A percentile compares a stretch with the other conserved stretches of the same genome.
Evolutionary conservation across 2,113 vertebrate genomes (phyloP).

Genomic region (Semicossyphus pulcher): DNA sequence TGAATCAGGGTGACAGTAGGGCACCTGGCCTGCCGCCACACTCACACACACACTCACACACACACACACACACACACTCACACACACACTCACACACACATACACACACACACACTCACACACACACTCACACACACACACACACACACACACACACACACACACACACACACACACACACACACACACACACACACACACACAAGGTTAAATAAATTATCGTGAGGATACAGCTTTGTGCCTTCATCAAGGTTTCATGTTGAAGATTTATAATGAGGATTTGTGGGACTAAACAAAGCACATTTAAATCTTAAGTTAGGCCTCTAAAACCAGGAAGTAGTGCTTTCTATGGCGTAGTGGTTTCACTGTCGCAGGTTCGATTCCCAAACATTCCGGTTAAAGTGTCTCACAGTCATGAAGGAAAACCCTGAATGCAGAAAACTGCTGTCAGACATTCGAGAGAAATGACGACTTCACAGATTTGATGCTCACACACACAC

Average conservation of each 20-base stretch:
- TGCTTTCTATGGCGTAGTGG: no score
- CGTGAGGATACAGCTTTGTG: not conserved
- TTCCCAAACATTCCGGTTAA: no score
- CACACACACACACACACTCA: not conserved
- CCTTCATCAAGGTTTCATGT: not conserved
- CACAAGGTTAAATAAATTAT: constrained; percentile 46
- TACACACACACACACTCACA: not conserved
- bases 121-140: not conserved
- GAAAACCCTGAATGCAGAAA: not conserved
- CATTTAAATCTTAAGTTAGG: no score
- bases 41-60: not conserved
- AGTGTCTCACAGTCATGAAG: not conserved
- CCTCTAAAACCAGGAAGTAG: no score
- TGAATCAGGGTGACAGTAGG: constrained; percentile 67
- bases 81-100: not conserved
- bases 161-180: not conserved
- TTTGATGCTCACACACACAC: constrained; percentile 26
- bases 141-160: not conserved
- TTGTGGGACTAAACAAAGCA: no score
- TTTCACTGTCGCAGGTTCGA: no score
- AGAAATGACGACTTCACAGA: not conserved
- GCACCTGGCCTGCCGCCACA: constrained; percentile 36
- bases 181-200: no score
- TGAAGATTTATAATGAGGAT: no score
- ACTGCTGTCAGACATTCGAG: not conserved